phyloP scores from a whole-genome alignment of 2,797 vertebrate species.

The Phoxinus dragarum region DNA sequence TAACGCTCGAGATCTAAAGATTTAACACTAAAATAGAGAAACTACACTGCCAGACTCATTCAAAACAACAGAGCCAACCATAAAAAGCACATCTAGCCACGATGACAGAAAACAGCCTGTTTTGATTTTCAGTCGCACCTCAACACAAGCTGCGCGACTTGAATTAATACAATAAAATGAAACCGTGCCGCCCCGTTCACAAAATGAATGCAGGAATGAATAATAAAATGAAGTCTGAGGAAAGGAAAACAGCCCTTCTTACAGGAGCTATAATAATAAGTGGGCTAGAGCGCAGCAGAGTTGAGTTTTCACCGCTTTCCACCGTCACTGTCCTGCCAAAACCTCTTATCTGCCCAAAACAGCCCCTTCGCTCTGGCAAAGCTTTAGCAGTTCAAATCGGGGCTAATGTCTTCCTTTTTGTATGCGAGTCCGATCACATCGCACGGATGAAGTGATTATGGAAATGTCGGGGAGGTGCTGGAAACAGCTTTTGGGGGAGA shows the following conservation, averaged over 20 bases:
- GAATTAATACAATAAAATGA: conserved; percentile 53
- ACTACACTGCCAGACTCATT: conserved; percentile 50
- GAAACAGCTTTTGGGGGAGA: conserved; percentile 64
- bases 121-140: conserved; percentile 48
- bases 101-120: conserved; percentile 45
- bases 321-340: conserved; percentile 58
- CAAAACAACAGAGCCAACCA: conserved; percentile 46
- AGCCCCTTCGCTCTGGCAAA: conserved; percentile 67
- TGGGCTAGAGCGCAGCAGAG: conserved; percentile 49
- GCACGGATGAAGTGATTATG: conserved; percentile 72
- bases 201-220: conserved; percentile 13
- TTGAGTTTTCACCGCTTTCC: conserved; percentile 51
- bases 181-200: conserved; percentile 39
- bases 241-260: conserved; percentile 42
- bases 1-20: conserved; percentile 31
- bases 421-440: conserved; percentile 69
- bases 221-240: conserved; percentile 21
- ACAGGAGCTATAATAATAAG: conserved; percentile 61
- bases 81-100: conserved; percentile 39
- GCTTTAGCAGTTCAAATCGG: conserved; percentile 68
- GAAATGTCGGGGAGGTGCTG: conserved; percentile 67
- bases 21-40: conserved; percentile 37
- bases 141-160: conserved; percentile 43
- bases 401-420: conserved; percentile 72
- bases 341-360: conserved; percentile 68